These are phyloP conservation scores for Gymnocypris eckloni DNA, from an alignment of 2,797 vertebrate genomes.

Conservation along the genomic window DNA sequence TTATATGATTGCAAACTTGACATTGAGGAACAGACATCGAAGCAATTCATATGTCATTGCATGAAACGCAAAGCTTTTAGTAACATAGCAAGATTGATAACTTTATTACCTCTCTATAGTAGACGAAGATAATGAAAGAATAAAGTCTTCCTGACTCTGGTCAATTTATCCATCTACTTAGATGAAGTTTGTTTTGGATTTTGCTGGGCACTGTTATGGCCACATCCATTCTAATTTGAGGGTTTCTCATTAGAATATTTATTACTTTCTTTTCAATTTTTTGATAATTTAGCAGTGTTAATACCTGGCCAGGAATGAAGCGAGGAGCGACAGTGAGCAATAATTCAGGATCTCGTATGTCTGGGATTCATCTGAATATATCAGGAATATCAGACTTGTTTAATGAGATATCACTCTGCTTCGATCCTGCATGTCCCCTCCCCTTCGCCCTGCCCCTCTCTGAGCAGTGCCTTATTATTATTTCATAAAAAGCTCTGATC, in stretches of 20 bases:
- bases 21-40: background rate
- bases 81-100: constrained; percentile 62
- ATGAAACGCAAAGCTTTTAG: constrained; percentile 57
- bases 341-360: constrained; percentile 87
- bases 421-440: constrained; percentile 82
- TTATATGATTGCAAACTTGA: constrained; percentile 5
- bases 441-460: constrained; percentile 68
- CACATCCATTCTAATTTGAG: constrained; percentile 64
- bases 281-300: constrained; percentile 88
- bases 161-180: constrained; percentile 71
- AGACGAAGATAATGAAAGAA: constrained; percentile 64
- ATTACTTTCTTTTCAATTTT: constrained; percentile 87
- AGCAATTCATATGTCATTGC: constrained; percentile 26
- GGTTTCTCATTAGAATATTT: constrained; percentile 80
- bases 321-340: constrained; percentile 73
- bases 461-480: constrained; percentile 89
- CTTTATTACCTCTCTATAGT: constrained; percentile 44
- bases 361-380: constrained; percentile 93
- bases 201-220: constrained; percentile 72
- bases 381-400: constrained; percentile 84
- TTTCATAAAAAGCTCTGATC: constrained; percentile 92
- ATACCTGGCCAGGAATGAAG: constrained; percentile 73
- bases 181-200: constrained; percentile 76
- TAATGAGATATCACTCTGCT: constrained; percentile 99
- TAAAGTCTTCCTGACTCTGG: constrained; percentile 67